These are phyloP conservation scores for Eupithecia subfuscata DNA, from an alignment of 2,888 invertebrate species.

Conservation along the genomic window DNA sequence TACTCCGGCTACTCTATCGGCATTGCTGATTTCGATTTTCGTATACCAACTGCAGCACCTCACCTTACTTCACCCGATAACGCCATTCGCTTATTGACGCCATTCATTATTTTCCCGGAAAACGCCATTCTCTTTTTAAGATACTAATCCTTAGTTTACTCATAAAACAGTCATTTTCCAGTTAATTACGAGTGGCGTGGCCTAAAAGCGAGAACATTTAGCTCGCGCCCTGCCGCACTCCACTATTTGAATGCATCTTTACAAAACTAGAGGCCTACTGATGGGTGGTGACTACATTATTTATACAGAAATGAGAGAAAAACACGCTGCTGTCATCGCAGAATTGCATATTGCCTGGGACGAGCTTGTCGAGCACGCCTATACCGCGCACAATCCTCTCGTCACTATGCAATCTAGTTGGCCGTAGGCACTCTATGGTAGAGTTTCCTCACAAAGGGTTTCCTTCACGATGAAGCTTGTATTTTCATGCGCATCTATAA, in stretches of 20 bases:
- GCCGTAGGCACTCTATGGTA: not conserved
- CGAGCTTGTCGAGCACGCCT: not conserved
- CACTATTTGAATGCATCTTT: slow-evolving; percentile 7
- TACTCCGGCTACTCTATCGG: not conserved
- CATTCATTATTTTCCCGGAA: not conserved
- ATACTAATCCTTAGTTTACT: not conserved
- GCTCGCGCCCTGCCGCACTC: not conserved
- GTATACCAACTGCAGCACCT: not conserved
- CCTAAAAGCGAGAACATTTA: not conserved
- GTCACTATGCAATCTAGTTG: slow-evolving; percentile 1
- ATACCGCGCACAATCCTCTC: not conserved
- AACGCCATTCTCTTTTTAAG: not conserved
- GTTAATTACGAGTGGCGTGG: not conserved
- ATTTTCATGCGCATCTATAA: not conserved
- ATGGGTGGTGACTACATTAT: not conserved
- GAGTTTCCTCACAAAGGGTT: not conserved
- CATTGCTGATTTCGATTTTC: not conserved
- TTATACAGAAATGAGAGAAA: not conserved
- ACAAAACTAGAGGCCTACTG: not conserved
- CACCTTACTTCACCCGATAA: not conserved
- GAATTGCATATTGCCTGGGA: slow-evolving; percentile 1
- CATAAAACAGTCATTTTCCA: not conserved
- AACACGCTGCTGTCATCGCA: not conserved
- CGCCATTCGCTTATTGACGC: not conserved
- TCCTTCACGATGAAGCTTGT: not conserved